These are phyloP conservation scores for Pampusana beccarii DNA, from an alignment of 2,113 vertebrate genomes.

Conservation along the genomic window DNA sequence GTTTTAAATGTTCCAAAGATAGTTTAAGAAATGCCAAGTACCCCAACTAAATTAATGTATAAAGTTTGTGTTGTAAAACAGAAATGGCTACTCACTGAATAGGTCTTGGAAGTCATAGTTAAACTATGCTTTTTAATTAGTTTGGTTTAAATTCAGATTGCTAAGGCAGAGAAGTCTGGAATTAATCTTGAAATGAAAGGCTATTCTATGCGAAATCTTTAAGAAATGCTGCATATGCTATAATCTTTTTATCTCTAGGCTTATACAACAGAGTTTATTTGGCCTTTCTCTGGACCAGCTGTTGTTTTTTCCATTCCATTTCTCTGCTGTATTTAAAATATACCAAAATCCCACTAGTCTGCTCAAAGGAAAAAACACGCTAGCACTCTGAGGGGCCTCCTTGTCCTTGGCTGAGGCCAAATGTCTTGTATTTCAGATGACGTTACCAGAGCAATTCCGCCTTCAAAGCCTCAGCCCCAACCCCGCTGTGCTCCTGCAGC, in stretches of 20 bases:
- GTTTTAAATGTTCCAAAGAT: neutral
- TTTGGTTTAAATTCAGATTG: neutral
- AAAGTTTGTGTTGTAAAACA: neutral
- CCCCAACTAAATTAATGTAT: neutral
- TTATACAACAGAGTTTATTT: neutral
- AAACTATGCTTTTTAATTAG: neutral
- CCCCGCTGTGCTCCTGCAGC: neutral
- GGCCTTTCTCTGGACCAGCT: neutral
- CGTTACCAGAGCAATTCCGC: neutral
- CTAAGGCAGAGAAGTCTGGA: neutral
- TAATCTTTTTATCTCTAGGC: neutral
- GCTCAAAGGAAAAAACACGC: neutral
- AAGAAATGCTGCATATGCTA: neutral
- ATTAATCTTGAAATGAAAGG: neutral
- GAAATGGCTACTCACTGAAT: neutral
- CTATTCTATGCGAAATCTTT: neutral
- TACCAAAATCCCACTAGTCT: neutral
- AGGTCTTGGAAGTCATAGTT: neutral
- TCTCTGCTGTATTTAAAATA: neutral
- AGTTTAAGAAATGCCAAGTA: neutral
- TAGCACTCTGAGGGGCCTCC: neutral
- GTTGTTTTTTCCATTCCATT: neutral
- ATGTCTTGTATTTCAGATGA: neutral
- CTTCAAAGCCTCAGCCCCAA: neutral
- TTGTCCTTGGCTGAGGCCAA: neutral